Conservation (phyloP, 2,113 vertebrate genomes). For the Conger conger region DNA sequence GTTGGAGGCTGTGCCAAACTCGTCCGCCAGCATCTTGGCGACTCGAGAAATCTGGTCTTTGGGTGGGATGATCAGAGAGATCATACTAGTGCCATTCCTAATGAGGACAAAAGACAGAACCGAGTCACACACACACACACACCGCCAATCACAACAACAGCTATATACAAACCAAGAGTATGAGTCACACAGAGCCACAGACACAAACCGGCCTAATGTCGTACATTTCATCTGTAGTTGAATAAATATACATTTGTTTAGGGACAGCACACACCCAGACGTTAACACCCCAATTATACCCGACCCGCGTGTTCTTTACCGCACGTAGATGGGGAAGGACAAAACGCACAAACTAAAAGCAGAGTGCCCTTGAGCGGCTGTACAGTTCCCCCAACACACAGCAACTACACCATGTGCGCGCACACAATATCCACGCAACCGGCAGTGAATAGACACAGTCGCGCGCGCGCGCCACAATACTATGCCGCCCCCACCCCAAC, state of each 20-base stretch:
- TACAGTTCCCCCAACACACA: neutral
- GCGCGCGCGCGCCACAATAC: no score
- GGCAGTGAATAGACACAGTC: no score
- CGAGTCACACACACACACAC: neutral
- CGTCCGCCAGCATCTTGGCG: slow-evolving; percentile 98
- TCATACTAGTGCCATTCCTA: slow-evolving; percentile 99
- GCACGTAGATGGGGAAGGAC: neutral
- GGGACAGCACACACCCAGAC: neutral
- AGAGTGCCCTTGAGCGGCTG: neutral
- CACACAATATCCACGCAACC: slow-evolving; percentile 2
- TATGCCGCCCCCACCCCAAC: neutral
- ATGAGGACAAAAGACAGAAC: neutral
- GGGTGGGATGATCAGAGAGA: slow-evolving; percentile 98
- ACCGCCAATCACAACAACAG: neutral
- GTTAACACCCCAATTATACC: neutral
- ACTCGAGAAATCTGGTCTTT: slow-evolving; percentile 99
- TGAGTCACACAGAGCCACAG: neutral
- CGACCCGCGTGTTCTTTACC: neutral
- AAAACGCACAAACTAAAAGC: neutral
- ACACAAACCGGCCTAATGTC: neutral
- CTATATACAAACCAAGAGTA: neutral
- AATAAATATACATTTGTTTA: neutral
- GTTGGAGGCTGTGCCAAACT: slow-evolving; percentile 98
- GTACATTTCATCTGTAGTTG: neutral
- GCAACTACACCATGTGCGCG: slow-evolving; percentile 35